Base-by-base conservation (phyloP, 2,113 vertebrate genomes). In the Varanus komodoensis region DNA sequence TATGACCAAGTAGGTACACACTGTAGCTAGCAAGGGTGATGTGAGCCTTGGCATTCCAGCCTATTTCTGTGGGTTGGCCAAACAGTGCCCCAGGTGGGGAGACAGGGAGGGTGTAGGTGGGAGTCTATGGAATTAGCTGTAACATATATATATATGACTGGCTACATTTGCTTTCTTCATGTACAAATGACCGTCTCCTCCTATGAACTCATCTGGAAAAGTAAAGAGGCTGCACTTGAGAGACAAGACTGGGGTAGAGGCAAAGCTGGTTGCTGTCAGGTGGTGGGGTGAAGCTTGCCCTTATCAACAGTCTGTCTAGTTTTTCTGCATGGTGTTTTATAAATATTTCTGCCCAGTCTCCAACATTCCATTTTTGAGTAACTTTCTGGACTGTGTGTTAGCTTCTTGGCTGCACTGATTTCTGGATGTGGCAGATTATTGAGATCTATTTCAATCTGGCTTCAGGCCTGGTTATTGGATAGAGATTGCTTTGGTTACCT, bases 1-100 rank as follows among this genome's bases (percentile, higher is more conserved):
- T 82, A 99, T 99, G 99, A 96, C 97, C 95, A 99, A 98, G 99
- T 98, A 95, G 89, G 98, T 97, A 96, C 52, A 86, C 19, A 27
- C 27, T 25, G 25, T 32, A 34, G 29, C 44, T 34, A 34, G 15
- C 74, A 67, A 64, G 61, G 57, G 57, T 21, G 11, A 5, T 25
- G 4, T 79, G 89, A 77, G 73, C 80, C 23, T 27, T 52, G 29
- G 38, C 32, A 44, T 8, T 8, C 54, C 25, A 9, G 11, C 23
- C 79, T 78, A n/a, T 52, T 68, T 68, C n/a, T 32, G 44, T 29
- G 6, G 57, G 3, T 84, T 78, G 4, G 8, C 32, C 52, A 83
- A 77, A 54, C 8, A 8, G 8, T 57, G 61, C n/a, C 61, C 44
- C 14, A 32, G 52, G 44, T 23, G 2, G 44, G 23, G 15, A 15